Evolutionary conservation across 1,140 invertebrate species (phyloP), one percentile per base, ranked within the genome.

Genomic region (Leptestheria dahalacensis): DNA sequence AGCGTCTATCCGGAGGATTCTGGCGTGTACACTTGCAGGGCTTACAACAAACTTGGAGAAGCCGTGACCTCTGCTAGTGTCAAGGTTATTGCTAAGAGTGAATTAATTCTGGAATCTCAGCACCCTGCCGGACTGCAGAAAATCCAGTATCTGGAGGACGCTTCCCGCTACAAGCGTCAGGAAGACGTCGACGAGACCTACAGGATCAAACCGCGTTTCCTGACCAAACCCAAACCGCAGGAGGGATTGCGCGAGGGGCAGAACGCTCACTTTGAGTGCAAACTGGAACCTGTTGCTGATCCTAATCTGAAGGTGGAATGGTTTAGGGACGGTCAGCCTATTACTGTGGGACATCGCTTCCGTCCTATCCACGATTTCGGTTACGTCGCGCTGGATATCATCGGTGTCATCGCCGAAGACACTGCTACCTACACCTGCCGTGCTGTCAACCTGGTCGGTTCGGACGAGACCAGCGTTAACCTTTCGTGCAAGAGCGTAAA

Each of bases 1-100:
- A 91, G 90, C 65, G 91, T 95, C 3, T 97, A 97, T 69, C 90
- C 93, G 41, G 88, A 92, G 68, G 96, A 99, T 73, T 93, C 91
- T 24, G 96, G 96, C 18, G 86, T 96, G 0, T 97, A 96, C 69
- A 94, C 88, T 4, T 95, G 90, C 66, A 86, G 88, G 72, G 91
- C 91, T 1, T 81, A 83, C 57, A 96, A 94, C 71, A 86, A 88
- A 69, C 74, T 92, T 21, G 92, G 92, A 1, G 90, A 95, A 79
- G 89, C 91, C n/a, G 88, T 92, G 1, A 94, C 91, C 21, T 91
- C 88, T 0, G 91, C 85, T 66, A 88, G 85, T 41, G 61, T 62
- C 26, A 46, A 53, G n/a, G 59, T 63, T 23, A 54, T 61, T 25
- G 88, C 88, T 18, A 91, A 91, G 70, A 90, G 85, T 70, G 86